A percentile compares a stretch with the other conserved stretches of the same genome.
Conservation (phyloP, 2,888 invertebrate species). For the Ectemnius continuus region DNA sequence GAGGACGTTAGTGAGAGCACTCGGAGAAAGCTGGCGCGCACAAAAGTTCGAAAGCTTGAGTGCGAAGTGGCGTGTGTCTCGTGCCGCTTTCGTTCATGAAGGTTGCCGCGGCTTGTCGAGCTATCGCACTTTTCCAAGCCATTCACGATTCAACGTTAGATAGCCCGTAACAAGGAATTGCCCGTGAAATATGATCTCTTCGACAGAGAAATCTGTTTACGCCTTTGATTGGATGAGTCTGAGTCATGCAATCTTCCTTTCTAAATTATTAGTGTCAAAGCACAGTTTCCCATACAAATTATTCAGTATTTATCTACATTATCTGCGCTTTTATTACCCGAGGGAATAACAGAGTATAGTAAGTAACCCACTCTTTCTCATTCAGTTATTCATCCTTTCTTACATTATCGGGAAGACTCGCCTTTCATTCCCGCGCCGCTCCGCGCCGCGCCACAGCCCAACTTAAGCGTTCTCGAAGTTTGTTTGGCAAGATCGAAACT, state of each 20-base stretch:
- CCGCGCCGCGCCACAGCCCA: too few relatives aligned
- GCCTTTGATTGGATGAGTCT: slow-evolving; percentile 20
- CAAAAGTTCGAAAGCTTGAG: slow-evolving; percentile 57
- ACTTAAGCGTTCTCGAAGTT: slow-evolving; percentile 9
- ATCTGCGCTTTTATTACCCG: too few relatives aligned
- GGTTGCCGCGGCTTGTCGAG: neutral
- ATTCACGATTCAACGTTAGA: slow-evolving; percentile 1
- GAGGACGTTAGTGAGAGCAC: slow-evolving; percentile 35
- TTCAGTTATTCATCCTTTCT: too few relatives aligned
- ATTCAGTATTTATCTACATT: too few relatives aligned
- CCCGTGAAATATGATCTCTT: slow-evolving; percentile 51
- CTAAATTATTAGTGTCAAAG: too few relatives aligned
- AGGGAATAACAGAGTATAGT: too few relatives aligned
- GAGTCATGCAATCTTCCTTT: slow-evolving; percentile 7
- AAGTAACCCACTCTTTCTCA: too few relatives aligned
- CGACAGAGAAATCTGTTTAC: slow-evolving; percentile 40
- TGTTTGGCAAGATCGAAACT: slow-evolving; percentile 14
- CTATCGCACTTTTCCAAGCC: neutral
- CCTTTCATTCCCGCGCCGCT: too few relatives aligned
- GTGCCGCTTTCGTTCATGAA: slow-evolving; percentile 45
- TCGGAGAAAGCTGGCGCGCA: slow-evolving; percentile 50
- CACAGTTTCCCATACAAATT: too few relatives aligned
- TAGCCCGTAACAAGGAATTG: slow-evolving; percentile 29
- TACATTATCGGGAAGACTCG: too few relatives aligned
- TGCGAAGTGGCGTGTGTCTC: slow-evolving; percentile 39